A percentile compares a stretch with the other conserved stretches of the same genome.
These are phyloP conservation scores for Microctonus brassicae DNA, from an alignment of 2,888 invertebrate genomes.

Conservation along the genomic window DNA sequence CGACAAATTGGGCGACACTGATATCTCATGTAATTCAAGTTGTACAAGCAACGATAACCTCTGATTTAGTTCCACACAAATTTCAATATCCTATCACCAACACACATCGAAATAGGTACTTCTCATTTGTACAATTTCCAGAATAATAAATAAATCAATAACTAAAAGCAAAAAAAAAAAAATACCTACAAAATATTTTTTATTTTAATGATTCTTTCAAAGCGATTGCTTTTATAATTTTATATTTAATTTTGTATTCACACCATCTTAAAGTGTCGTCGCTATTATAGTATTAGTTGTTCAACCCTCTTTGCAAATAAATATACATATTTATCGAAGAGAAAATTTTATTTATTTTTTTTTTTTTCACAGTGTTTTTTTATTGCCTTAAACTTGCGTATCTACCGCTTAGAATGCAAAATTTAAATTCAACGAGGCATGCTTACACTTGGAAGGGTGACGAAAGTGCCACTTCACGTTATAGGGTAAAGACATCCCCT, in stretches of 20 bases:
- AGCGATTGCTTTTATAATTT: background rate
- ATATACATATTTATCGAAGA: background rate
- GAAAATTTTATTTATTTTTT: background rate
- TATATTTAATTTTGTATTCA: background rate
- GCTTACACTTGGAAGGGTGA: background rate
- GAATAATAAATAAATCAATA: no score
- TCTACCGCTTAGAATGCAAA: constrained; percentile 6
- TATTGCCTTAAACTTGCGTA: background rate
- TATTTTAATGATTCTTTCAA: background rate
- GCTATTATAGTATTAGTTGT: background rate
- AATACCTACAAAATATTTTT: background rate
- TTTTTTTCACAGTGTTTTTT: background rate
- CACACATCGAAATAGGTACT: no score
- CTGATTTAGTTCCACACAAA: background rate
- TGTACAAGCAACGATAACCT: background rate
- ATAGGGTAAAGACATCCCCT: constrained; percentile 8
- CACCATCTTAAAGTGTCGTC: background rate
- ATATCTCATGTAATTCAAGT: background rate
- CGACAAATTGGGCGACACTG: constrained; percentile 1
- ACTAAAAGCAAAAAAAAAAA: no score
- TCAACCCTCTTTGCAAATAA: background rate
- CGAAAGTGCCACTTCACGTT: constrained; percentile 12
- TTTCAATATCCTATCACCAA: background rate
- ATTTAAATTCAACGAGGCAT: constrained; percentile 19
- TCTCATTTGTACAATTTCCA: no score